Conservation (phyloP, 2,113 vertebrate genomes). For the Strix aluco region DNA sequence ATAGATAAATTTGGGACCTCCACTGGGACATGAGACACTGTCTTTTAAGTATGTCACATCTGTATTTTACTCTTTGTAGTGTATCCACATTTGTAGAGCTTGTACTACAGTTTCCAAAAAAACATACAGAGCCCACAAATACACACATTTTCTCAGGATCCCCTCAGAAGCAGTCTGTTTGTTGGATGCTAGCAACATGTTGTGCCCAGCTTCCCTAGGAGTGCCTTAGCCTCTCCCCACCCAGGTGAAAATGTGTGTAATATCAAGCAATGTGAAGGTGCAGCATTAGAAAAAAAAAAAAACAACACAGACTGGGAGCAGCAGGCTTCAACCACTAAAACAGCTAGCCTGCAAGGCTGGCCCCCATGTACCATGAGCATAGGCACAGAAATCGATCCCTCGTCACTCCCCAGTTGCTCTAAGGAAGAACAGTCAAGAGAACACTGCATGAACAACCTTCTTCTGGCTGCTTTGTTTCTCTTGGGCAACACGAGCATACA, state of each 20-base stretch:
- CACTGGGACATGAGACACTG: not conserved
- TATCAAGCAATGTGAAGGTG: not conserved
- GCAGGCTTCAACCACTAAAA: not conserved
- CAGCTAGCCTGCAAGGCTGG: not conserved
- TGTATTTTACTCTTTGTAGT: not conserved
- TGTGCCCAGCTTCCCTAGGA: not conserved
- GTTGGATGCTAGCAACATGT: not conserved
- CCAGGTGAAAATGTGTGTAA: not conserved
- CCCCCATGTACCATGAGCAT: fast-evolving
- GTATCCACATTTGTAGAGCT: not conserved
- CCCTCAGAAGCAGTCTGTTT: not conserved
- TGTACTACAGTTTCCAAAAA: not conserved
- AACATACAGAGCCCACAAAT: not conserved
- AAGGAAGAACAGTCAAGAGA: not conserved
- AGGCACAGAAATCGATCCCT: not conserved
- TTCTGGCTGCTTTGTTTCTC: not conserved
- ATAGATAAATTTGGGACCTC: not conserved
- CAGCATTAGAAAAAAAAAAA: not conserved
- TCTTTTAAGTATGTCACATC: not conserved
- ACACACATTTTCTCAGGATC: not conserved
- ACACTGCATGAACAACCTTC: not conserved
- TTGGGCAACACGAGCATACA: not conserved
- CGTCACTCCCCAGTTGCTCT: not conserved
- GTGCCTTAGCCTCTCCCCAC: not conserved
- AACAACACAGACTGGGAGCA: not conserved